A percentile compares a stretch with the other conserved stretches of the same genome.
phyloP scores from a whole-genome alignment of 2,113 vertebrate genomes.

The Gadus chalcogrammus region DNA sequence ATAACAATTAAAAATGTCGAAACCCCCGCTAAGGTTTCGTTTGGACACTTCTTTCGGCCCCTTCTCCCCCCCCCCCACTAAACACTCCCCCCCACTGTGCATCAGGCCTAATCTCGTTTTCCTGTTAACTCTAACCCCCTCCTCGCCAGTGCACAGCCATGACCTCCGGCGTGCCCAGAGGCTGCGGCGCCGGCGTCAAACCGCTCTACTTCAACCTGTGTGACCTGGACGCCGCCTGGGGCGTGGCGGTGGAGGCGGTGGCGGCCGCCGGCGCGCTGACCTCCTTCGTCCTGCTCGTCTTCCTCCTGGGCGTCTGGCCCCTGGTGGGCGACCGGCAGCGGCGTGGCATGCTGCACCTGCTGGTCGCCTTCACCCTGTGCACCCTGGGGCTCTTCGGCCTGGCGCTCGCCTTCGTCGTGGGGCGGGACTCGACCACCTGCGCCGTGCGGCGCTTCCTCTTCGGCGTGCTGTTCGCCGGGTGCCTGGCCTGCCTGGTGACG shows the following conservation, averaged over 20 bases:
- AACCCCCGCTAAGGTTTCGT: too few relatives aligned
- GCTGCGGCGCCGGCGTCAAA: constrained; percentile 74
- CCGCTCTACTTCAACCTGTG: constrained; percentile 87
- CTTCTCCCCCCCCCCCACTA: too few relatives aligned
- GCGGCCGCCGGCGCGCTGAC: constrained; percentile 78
- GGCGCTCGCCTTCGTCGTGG: constrained; percentile 85
- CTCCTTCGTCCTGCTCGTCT: constrained; percentile 80
- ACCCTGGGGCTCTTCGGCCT: constrained; percentile 90
- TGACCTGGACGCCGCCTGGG: constrained; percentile 81
- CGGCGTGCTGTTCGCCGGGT: constrained; percentile 84
- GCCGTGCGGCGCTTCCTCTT: constrained; percentile 86
- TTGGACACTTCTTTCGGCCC: too few relatives aligned
- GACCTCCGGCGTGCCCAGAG: constrained; percentile 43
- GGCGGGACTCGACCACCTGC: constrained; percentile 79
- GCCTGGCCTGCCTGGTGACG: constrained; percentile 84
- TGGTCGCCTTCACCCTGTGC: constrained; percentile 81
- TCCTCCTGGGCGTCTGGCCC: constrained; percentile 81
- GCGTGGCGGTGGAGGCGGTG: constrained; percentile 81
- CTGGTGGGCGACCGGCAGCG: constrained; percentile 81
- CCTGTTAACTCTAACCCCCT: neutral
- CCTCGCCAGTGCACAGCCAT: neutral
- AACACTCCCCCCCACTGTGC: too few relatives aligned
- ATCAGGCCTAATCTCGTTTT: too few relatives aligned
- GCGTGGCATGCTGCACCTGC: constrained; percentile 79
- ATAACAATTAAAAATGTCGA: too few relatives aligned